Evolutionary conservation across 2,797 vertebrate genomes (phyloP), one percentile per base, ranked within the genome.

Genomic region (Syngnathus rostellatus): DNA sequence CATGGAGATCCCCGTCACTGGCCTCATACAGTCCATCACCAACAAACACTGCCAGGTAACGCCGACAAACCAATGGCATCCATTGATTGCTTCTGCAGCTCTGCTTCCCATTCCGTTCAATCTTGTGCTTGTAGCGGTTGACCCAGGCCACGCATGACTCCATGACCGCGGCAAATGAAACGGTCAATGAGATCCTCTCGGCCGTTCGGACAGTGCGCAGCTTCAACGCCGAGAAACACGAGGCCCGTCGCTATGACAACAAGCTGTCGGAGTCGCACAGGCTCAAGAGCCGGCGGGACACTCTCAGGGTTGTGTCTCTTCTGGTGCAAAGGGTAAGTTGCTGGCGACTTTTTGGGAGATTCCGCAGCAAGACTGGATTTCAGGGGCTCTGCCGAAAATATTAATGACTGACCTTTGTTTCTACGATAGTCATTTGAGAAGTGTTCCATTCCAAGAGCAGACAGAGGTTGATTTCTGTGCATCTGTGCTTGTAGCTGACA

Each of bases 31-130:
- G 21, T 80, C 86, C 65, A 31, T 89, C 5, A 76, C 92, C 8
- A 89, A 94, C 70, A 88, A 79, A 8, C 80, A 89, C 62, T 55
- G 87, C 23, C 83, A 94, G 93, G 94, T 96, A n/a, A 58, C 2
- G 43, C n/a, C 3, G 14, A 40, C 12, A 3, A 3, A 17, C 10
- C 60, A 12, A 2, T 57, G 2, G 16, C 2, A 17, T 17, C 2
- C 31, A 17, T 16, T 6, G 25, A 57, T 31, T 25, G 8, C 51
- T 12, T 2, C 19, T 19, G 48, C 14, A 48, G 19, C n/a, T n/a
- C 9, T 21, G 8, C 19, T 53, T 8, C 8, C 50, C 4, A 21
- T 23, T 21, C 19, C 21, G 3, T 53, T n/a, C n/a, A 23, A 21
- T 53, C 55, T 17, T 3, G 55, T 6, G 6, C 38, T 38, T 23